Conservation (phyloP, 2,888 invertebrate genomes). For the Entomobrya multifasciata region DNA sequence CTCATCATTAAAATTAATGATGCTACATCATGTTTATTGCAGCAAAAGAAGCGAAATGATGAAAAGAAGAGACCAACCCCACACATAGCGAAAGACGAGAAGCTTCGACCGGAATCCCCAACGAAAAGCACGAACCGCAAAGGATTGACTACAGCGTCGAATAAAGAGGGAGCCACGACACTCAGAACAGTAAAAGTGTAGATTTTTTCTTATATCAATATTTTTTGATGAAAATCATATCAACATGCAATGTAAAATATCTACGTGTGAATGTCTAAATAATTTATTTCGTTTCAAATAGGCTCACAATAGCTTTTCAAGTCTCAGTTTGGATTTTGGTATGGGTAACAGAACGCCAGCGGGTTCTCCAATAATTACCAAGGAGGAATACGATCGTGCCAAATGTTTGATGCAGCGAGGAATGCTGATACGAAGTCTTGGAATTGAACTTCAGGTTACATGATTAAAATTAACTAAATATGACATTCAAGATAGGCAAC, state of each 20-base stretch:
- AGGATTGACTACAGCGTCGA: slow-evolving; percentile 24
- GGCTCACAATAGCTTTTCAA: slow-evolving; percentile 60
- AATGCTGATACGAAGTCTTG: slow-evolving; percentile 87
- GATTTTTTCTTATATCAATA: not conserved
- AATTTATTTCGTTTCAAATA: slow-evolving; percentile 1
- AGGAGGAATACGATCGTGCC: slow-evolving; percentile 88
- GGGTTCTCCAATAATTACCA: slow-evolving; percentile 82
- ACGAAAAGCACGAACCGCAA: slow-evolving; percentile 41
- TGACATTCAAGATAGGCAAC: not conserved
- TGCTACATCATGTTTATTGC: not conserved
- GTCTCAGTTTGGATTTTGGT: slow-evolving; percentile 62
- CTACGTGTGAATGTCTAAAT: not conserved
- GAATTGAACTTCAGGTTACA: slow-evolving; percentile 85
- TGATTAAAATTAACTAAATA: not conserved
- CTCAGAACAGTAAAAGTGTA: slow-evolving; percentile 28
- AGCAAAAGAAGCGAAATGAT: slow-evolving; percentile 76
- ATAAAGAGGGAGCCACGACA: slow-evolving; percentile 29
- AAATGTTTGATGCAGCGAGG: slow-evolving; percentile 86
- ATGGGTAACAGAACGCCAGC: slow-evolving; percentile 63
- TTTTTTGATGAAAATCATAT: too few species aligned
- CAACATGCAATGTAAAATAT: not conserved
- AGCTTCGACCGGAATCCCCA: slow-evolving; percentile 75
- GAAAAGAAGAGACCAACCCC: slow-evolving; percentile 75
- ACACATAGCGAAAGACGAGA: slow-evolving; percentile 62
- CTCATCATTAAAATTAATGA: not conserved